These are phyloP conservation scores for Oscheius myriophilus DNA, from an alignment of 2,888 invertebrate species.

Conservation along the genomic window DNA sequence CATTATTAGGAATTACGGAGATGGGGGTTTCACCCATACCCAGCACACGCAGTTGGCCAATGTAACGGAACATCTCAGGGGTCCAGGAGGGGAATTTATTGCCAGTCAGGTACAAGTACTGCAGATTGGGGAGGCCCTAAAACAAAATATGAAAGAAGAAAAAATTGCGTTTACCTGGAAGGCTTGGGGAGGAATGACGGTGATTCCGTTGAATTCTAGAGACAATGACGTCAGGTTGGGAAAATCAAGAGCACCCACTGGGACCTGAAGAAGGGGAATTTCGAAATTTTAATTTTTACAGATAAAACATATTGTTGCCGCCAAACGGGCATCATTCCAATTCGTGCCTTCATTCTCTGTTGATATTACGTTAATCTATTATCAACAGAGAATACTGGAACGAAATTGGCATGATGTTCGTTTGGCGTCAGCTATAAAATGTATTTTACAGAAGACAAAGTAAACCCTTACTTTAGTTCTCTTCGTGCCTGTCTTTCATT, in stretches of 20 bases:
- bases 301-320: too few relatives aligned
- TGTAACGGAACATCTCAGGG: conserved; percentile 69
- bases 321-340: too few relatives aligned
- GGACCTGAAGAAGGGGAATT: conserved; percentile 49
- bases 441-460: conserved; percentile 5
- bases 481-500: too few relatives aligned
- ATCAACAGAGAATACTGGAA: too few relatives aligned
- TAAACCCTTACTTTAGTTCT: too few relatives aligned
- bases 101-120: conserved; percentile 70
- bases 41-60: conserved; percentile 65
- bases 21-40: conserved; percentile 71
- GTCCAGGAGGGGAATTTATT: conserved; percentile 70
- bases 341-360: too few relatives aligned
- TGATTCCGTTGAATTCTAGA: conserved; percentile 70
- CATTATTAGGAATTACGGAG: conserved; percentile 68
- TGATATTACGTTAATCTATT: too few relatives aligned
- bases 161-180: conserved; percentile 52
- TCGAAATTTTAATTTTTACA: too few relatives aligned
- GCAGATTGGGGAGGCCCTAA: conserved; percentile 66
- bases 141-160: neutral
- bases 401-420: too few relatives aligned
- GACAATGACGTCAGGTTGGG: conserved; percentile 69
- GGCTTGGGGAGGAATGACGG: conserved; percentile 67
- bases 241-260: conserved; percentile 69
- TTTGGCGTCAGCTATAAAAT: too few relatives aligned